Conservation (phyloP, 1,140 invertebrate species). For the Plectus sambesii region DNA sequence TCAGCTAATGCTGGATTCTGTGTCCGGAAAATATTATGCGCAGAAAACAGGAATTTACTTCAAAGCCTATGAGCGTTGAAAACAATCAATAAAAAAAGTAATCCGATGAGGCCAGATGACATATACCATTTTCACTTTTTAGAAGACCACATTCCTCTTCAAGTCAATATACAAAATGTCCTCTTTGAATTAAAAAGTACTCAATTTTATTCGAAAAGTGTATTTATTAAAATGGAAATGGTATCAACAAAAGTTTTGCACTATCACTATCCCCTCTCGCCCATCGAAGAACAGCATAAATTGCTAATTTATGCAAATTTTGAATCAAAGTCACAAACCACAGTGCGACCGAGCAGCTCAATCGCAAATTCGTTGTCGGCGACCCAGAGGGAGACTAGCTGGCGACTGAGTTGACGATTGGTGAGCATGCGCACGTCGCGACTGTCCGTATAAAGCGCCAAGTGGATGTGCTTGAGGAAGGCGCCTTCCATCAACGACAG, state of each 20-base stretch:
- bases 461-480: constrained; percentile 76
- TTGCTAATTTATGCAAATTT: constrained; percentile 14
- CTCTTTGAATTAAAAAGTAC: not conserved
- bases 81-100: not conserved
- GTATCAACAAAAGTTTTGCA: too few species aligned
- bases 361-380: constrained; percentile 83
- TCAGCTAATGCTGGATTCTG: too few species aligned
- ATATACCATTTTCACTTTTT: constrained; percentile 23
- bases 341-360: constrained; percentile 68
- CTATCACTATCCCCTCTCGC: too few species aligned
- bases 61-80: too few species aligned
- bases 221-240: constrained; percentile 24
- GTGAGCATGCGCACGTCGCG: constrained; percentile 54
- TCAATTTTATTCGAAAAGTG: constrained; percentile 7
- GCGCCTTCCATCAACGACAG: constrained; percentile 93
- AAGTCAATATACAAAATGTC: not conserved
- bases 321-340: constrained; percentile 58
- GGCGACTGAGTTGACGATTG: constrained; percentile 75
- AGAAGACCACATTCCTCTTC: not conserved
- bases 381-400: constrained; percentile 93
- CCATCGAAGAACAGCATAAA: too few species aligned
- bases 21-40: too few species aligned
- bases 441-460: constrained; percentile 75
- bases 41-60: not conserved
- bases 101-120: constrained; percentile 1